Percentiles rank a stretch among this genome's conserved stretches.
Evolutionary conservation across 2,888 invertebrate genomes (phyloP).

Genomic region (Abrostola triplasia): DNA sequence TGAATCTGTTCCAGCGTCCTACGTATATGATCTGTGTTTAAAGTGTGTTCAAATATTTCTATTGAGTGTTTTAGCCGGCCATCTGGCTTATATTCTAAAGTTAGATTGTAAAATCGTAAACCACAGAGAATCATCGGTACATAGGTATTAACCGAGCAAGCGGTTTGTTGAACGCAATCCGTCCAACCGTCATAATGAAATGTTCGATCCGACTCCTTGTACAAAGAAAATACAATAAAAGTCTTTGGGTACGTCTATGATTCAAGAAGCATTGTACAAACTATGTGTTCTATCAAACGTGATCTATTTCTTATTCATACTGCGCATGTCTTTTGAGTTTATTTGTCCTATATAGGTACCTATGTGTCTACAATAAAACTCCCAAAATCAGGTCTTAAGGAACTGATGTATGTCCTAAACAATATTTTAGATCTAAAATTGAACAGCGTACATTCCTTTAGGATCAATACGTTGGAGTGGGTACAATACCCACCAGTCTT

Average conservation of each 20-base stretch:
- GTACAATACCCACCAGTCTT: constrained; percentile 11
- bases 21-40: constrained; percentile 58
- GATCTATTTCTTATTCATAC: constrained; percentile 67
- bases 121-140: constrained; percentile 78
- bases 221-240: constrained; percentile 3
- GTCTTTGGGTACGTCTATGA: constrained; percentile 3
- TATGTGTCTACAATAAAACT: constrained; percentile 43
- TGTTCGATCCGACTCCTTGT: constrained; percentile 18
- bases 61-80: constrained; percentile 83
- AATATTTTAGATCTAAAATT: constrained; percentile 8
- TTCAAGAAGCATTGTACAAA: constrained; percentile 10
- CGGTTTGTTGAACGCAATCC: constrained; percentile 62
- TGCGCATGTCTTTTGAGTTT: constrained; percentile 78
- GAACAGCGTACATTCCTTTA: neutral
- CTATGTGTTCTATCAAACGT: constrained; percentile 52
- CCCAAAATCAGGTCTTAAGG: constrained; percentile 46
- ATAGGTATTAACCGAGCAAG: constrained; percentile 73
- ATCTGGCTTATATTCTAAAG: constrained; percentile 88
- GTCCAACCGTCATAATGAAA: constrained; percentile 37
- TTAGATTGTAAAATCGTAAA: constrained; percentile 88
- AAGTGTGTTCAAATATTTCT: constrained; percentile 78
- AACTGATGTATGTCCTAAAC: constrained; percentile 55
- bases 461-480: constrained; percentile 5
- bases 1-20: constrained; percentile 35
- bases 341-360: constrained; percentile 63